Conservation (phyloP, 1,140 invertebrate species). For the Caenorhabditis briggsae region DNA sequence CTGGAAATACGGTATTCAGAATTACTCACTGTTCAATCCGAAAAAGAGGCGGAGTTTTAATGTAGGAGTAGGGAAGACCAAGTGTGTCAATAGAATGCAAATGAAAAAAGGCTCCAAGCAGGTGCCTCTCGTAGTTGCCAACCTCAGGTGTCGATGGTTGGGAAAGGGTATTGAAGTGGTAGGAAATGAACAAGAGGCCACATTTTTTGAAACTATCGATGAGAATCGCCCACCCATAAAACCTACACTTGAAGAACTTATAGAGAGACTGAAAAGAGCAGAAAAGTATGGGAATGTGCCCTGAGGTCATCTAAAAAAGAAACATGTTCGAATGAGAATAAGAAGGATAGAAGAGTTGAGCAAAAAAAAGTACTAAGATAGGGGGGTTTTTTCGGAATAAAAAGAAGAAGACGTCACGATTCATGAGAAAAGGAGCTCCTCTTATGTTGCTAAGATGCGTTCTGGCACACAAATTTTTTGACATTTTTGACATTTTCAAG, state of each 20-base stretch:
- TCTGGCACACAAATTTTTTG: conserved; percentile 54
- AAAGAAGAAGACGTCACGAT: background rate
- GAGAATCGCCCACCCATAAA: conserved; percentile 39
- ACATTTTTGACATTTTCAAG: conserved; percentile 22
- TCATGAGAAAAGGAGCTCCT: background rate
- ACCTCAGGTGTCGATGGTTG: conserved; percentile 15
- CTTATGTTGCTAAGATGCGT: conserved; percentile 50
- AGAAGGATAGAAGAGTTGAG: too few relatives aligned
- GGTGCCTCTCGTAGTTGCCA: background rate
- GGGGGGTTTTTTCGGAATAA: background rate
- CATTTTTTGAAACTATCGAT: conserved; percentile 15
- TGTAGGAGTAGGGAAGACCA: too few relatives aligned
- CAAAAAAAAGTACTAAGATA: conserved; percentile 19
- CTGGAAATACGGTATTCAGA: too few relatives aligned
- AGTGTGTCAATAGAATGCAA: background rate
- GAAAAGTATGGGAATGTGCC: conserved; percentile 51
- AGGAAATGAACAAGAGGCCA: background rate
- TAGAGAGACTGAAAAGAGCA: background rate
- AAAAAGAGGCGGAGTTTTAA: background rate
- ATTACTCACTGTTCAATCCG: background rate
- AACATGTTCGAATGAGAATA: background rate
- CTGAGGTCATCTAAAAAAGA: conserved; percentile 47
- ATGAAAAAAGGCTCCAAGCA: conserved; percentile 24
- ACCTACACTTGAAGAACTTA: background rate
- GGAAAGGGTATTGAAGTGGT: background rate